phyloP scores from a whole-genome alignment of 2,113 vertebrate species.

The Columbina picui region DNA sequence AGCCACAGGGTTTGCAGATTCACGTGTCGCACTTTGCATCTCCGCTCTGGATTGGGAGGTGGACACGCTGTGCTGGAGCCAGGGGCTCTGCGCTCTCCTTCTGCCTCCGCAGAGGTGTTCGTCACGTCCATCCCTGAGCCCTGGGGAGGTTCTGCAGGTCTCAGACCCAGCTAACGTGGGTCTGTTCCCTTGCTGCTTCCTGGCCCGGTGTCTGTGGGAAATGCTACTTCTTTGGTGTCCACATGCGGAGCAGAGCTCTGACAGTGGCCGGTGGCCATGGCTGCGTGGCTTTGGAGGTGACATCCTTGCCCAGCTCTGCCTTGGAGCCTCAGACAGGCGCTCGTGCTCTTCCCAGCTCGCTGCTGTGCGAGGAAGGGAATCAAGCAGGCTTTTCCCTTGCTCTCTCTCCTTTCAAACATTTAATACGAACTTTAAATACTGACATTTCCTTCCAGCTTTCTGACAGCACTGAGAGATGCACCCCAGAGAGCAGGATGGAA shows the following conservation, averaged over 20 bases:
- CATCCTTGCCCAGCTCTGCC: not conserved
- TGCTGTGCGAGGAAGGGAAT: not conserved
- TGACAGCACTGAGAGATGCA: not conserved
- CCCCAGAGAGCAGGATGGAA: not conserved
- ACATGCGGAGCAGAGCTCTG: accelerated
- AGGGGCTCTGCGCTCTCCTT: accelerated
- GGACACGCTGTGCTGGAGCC: accelerated
- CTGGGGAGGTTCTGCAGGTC: not conserved
- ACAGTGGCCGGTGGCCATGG: accelerated
- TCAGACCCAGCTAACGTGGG: not conserved
- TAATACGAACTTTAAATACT: not conserved
- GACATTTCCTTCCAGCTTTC: not conserved
- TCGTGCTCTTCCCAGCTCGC: not conserved
- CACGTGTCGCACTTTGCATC: not conserved
- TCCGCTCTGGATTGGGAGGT: accelerated
- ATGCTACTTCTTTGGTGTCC: not conserved
- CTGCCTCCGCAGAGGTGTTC: not conserved
- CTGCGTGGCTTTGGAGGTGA: not conserved
- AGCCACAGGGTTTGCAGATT: not conserved
- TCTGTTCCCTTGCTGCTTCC: not conserved
- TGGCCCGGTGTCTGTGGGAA: not conserved
- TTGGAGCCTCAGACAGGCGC: not conserved
- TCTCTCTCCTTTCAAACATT: not conserved
- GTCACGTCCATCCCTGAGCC: not conserved
- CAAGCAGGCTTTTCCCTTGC: not conserved